Evolutionary conservation across 1,140 invertebrate genomes (phyloP), one percentile per base, ranked within the genome.

Genomic region (Sminthurides bifidus): DNA sequence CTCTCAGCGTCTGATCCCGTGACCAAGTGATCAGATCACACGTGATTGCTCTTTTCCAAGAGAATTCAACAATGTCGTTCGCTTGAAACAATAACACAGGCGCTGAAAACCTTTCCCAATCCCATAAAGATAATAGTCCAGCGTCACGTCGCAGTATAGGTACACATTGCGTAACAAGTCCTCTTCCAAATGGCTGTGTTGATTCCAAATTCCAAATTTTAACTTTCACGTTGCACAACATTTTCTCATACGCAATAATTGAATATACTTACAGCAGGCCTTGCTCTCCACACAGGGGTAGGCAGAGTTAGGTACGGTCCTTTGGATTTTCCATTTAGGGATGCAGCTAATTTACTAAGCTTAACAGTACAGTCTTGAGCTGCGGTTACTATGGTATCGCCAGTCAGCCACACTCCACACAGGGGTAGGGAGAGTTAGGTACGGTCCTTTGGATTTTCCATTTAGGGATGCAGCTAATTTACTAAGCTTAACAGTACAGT

Each of bases 41-140:
- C 17, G 2, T 26, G 71, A 84, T 84, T 76, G 68, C 70, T 48
- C 71, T 72, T 56, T 87, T 77, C 91, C 91, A 95, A 62, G 89
- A 86, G 80, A 95, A 95, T 66, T 95, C 92, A 33, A 94, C 73
- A 31, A 95, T 88, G 33, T 92, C 88, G 75, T 95, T 91, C 2
- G 85, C 85, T 68, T 95, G 92, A 73, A 96, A 91, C 5, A 85
- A 86, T 68, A 88, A 86, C 37, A 90, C 81, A 4, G 86, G 85
- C 53, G 79, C 73, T 38, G 71, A 76, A 52, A 49, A 49, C 77
- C 74, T 70, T 82, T 83, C 30, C 77, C 77, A 40, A 81, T 81
- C 86, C 87, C 88, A 92, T 10, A 92, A 66, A 33, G 56, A 56
- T 14, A 87, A 71, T 21, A 92, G 70, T 67, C 82, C 85, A 66